Percentiles rank a stretch among this genome's conserved stretches.
These are phyloP conservation scores for Heterodera filipjevi DNA, from an alignment of 2,888 invertebrate species.

Conservation along the genomic window DNA sequence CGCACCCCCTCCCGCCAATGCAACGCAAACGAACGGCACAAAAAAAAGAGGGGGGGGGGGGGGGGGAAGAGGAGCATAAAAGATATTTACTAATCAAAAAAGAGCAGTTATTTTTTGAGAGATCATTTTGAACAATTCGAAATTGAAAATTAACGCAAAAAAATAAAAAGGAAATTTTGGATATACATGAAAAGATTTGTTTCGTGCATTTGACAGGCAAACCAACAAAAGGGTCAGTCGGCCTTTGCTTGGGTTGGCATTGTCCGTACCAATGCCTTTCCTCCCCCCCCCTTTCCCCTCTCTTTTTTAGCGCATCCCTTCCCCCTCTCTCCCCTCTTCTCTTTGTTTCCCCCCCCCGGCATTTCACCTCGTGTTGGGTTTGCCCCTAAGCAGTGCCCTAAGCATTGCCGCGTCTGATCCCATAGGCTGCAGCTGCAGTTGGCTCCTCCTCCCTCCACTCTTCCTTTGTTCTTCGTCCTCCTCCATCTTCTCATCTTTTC, in stretches of 20 bases:
- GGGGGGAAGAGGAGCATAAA: too few relatives aligned
- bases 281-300: background rate
- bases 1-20: too few relatives aligned
- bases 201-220: slow-evolving; percentile 15
- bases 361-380: slow-evolving; percentile 6
- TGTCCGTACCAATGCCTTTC: too few relatives aligned
- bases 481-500: slow-evolving; percentile 1
- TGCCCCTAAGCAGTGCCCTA: background rate
- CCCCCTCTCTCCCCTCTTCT: background rate
- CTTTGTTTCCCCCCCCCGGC: background rate
- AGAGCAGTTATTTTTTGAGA: too few relatives aligned
- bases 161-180: too few relatives aligned
- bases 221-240: too few relatives aligned
- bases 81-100: too few relatives aligned
- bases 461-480: background rate
- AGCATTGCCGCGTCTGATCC: slow-evolving; percentile 5
- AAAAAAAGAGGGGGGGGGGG: too few relatives aligned
- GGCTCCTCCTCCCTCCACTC: background rate
- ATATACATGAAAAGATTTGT: background rate
- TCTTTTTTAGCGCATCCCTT: background rate
- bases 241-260: too few relatives aligned
- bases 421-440: background rate
- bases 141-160: background rate
- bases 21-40: too few relatives aligned
- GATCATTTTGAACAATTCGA: background rate